These are phyloP conservation scores for Brevimyrus niger DNA, from an alignment of 2,113 vertebrate genomes.

Conservation along the genomic window DNA sequence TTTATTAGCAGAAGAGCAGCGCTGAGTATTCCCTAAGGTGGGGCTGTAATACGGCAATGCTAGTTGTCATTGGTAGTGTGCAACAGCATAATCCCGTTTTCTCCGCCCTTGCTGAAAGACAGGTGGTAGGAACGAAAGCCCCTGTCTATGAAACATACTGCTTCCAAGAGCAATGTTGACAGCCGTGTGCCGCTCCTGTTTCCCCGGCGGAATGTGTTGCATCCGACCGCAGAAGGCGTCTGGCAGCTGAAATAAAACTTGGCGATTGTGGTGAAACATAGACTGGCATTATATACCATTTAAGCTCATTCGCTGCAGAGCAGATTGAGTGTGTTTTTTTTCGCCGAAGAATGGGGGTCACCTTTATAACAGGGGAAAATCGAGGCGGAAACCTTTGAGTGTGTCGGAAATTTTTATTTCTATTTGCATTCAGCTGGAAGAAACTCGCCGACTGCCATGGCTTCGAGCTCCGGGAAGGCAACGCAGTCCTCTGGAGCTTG, in stretches of 20 bases:
- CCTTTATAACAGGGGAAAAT: not conserved
- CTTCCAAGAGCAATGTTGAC: conserved; percentile 30
- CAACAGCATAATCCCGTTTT: conserved; percentile 48
- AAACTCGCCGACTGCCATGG: conserved; percentile 55
- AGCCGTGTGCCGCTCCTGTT: conserved; percentile 44
- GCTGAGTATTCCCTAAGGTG: conserved; percentile 37
- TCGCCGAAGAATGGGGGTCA: conserved; percentile 5
- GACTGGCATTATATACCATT: conserved; percentile 3
- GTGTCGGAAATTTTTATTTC: conserved; percentile 28
- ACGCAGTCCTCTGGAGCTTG: conserved; percentile 58
- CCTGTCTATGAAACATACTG: conserved; percentile 39
- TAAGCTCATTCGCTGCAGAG: conserved; percentile 5
- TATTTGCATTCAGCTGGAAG: conserved; percentile 1
- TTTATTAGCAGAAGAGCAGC: not conserved
- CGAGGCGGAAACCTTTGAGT: conserved; percentile 6
- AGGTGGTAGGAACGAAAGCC: conserved; percentile 54
- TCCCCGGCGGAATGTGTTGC: conserved; percentile 52
- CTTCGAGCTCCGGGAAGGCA: conserved; percentile 75
- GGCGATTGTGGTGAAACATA: not conserved
- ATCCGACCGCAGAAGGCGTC: conserved; percentile 47
- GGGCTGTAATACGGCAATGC: conserved; percentile 62
- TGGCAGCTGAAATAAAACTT: conserved; percentile 26
- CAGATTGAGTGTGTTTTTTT: not conserved
- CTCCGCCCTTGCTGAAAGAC: conserved; percentile 53
- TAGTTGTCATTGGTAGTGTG: conserved; percentile 56